Percentiles rank a stretch among this genome's conserved stretches.
phyloP scores from a whole-genome alignment of 2,888 invertebrate species.

The Alentia gelatinosa region DNA sequence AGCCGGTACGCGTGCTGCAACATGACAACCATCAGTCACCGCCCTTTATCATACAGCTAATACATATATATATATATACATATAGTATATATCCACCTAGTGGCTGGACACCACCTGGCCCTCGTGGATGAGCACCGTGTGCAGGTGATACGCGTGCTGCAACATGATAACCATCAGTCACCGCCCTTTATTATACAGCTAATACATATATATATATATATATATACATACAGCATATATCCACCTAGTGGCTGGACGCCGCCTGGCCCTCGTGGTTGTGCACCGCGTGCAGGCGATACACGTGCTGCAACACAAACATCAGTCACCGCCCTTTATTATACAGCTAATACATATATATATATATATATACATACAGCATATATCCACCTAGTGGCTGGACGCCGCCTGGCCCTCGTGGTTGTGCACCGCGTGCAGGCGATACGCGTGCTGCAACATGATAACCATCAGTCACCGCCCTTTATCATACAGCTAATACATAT shows the following conservation, averaged over 20 bases:
- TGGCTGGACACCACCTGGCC: not conserved
- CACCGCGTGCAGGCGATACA: slow-evolving; percentile 81
- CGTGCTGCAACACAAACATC: slow-evolving; percentile 75
- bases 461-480: too few species aligned
- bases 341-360: not conserved
- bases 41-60: too few species aligned
- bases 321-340: too few species aligned
- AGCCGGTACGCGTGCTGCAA: slow-evolving; percentile 79
- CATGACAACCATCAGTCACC: too few species aligned
- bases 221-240: too few species aligned
- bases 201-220: too few species aligned
- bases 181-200: too few species aligned
- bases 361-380: too few species aligned
- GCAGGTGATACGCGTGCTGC: too few species aligned
- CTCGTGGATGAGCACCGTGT: not conserved
- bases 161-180: too few species aligned
- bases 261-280: slow-evolving; percentile 82
- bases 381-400: slow-evolving; percentile 80
- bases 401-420: slow-evolving; percentile 82
- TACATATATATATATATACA: not conserved
- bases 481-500: too few species aligned
- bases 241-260: slow-evolving; percentile 81
- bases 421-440: slow-evolving; percentile 81
- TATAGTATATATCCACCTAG: too few species aligned
- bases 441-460: slow-evolving; percentile 76